These are phyloP conservation scores for Drosophila bipectinata DNA, from an alignment of 1,140 invertebrate species.

Conservation along the genomic window DNA sequence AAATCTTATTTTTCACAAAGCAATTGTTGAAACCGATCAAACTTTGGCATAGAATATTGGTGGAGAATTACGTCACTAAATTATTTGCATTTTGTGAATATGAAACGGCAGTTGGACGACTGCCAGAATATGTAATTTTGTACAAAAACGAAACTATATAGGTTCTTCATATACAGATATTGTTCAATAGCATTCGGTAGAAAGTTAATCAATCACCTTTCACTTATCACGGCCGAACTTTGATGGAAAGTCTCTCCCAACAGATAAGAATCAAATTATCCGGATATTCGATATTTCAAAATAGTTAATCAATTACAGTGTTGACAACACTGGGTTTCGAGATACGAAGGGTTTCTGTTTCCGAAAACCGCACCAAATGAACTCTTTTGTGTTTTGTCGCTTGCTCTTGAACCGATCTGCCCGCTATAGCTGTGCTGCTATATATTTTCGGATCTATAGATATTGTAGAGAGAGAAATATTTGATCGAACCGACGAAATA, in stretches of 20 bases:
- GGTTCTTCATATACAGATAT: neutral
- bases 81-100: conserved; percentile 34
- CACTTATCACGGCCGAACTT: conserved; percentile 44
- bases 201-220: conserved; percentile 28
- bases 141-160: neutral
- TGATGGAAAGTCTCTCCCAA: conserved; percentile 13
- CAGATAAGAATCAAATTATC: conserved; percentile 18
- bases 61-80: conserved; percentile 37
- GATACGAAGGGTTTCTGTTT: neutral
- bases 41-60: conserved; percentile 1
- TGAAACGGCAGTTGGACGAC: conserved; percentile 24
- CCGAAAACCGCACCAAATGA: conserved; percentile 10
- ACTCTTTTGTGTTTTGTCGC: conserved; percentile 5
- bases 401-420: conserved; percentile 27
- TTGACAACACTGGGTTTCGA: conserved; percentile 9
- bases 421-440: conserved; percentile 6
- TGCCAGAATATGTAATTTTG: conserved; percentile 32
- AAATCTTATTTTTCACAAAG: neutral
- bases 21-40: conserved; percentile 15
- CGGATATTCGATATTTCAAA: conserved; percentile 9
- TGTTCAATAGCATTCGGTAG: neutral
- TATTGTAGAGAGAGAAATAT: conserved; percentile 30
- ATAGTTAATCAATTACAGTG: conserved; percentile 20
- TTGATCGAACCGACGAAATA: conserved; percentile 18
- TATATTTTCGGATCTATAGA: conserved; percentile 36